A percentile compares a stretch with the other conserved stretches of the same genome.
These are phyloP conservation scores for Ornithorhynchus anatinus DNA, from an alignment of 2,113 vertebrate genomes.

Conservation along the genomic window DNA sequence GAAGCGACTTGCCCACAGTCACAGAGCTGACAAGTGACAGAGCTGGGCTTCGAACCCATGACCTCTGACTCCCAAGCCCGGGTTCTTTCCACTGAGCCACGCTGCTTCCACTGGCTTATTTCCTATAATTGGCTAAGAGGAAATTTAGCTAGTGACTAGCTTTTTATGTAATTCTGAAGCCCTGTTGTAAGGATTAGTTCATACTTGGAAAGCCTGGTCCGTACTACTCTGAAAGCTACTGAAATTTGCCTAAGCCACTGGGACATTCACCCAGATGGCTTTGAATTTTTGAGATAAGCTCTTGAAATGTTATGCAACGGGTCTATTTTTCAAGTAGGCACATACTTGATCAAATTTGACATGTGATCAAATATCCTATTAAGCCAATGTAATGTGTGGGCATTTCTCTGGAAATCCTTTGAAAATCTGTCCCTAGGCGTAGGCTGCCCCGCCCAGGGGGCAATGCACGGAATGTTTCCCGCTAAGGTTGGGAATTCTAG, in stretches of 20 bases:
- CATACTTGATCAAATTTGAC: no score
- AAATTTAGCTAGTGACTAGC: conserved; percentile 15
- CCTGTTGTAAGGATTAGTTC: neutral
- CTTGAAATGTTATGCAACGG: neutral
- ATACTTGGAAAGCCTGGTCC: conserved; percentile 30
- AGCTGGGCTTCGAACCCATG: no score
- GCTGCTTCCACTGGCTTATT: no score
- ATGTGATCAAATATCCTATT: conserved; percentile 28
- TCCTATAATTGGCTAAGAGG: neutral
- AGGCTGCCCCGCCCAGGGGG: no score
- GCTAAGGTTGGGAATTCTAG: no score
- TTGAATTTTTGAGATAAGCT: conserved; percentile 44
- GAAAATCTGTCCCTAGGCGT: conserved; percentile 11
- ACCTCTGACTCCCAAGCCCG: no score
- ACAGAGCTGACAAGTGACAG: no score
- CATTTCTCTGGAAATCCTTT: neutral
- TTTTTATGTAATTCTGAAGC: conserved; percentile 18
- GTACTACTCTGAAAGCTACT: conserved; percentile 40
- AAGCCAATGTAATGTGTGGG: conserved; percentile 19
- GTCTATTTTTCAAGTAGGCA: neutral
- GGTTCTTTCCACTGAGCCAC: no score
- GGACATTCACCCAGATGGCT: conserved; percentile 17
- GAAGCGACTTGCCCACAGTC: no score
- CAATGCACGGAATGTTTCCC: no score
- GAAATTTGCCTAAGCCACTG: conserved; percentile 34